phyloP scores from a whole-genome alignment of 92 coral and sea anemone species.

The Epizoanthus ramosus region DNA sequence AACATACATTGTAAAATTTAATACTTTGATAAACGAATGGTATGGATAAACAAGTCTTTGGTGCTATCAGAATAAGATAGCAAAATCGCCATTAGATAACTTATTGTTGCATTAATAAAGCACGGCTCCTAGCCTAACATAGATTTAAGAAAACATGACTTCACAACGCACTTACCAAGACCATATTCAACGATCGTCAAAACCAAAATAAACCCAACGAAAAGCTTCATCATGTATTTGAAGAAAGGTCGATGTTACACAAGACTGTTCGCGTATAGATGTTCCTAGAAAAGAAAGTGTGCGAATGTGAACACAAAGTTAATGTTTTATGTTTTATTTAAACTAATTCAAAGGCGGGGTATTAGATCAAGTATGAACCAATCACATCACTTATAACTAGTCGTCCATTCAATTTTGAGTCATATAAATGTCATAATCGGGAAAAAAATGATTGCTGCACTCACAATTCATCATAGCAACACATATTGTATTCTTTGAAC shows the following conservation, averaged over 20 bases:
- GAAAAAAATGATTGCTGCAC: neutral
- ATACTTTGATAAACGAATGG: too few species aligned
- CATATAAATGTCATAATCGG: neutral
- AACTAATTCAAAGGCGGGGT: neutral
- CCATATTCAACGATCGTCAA: slow-evolving; percentile 1
- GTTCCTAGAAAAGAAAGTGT: slow-evolving; percentile 1
- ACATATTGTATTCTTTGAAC: neutral
- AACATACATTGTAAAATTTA: too few species aligned
- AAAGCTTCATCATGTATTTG: slow-evolving; percentile 12
- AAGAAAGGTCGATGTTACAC: neutral
- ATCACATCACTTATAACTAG: neutral
- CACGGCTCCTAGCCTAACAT: too few species aligned
- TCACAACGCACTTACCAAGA: neutral
- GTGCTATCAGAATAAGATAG: too few species aligned
- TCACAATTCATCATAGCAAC: slow-evolving; percentile 10
- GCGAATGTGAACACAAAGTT: neutral
- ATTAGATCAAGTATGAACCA: neutral
- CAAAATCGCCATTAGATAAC: too few species aligned
- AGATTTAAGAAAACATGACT: too few species aligned
- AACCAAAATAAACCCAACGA: slow-evolving; percentile 1
- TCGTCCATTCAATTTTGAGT: too few species aligned
- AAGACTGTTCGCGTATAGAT: too few species aligned
- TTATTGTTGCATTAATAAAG: too few species aligned
- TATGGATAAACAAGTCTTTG: too few species aligned
- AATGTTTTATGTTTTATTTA: neutral